Evolutionary conservation across 2,888 invertebrate genomes (phyloP), one percentile per base, ranked within the genome.

Genomic region (Colletes collaris): DNA sequence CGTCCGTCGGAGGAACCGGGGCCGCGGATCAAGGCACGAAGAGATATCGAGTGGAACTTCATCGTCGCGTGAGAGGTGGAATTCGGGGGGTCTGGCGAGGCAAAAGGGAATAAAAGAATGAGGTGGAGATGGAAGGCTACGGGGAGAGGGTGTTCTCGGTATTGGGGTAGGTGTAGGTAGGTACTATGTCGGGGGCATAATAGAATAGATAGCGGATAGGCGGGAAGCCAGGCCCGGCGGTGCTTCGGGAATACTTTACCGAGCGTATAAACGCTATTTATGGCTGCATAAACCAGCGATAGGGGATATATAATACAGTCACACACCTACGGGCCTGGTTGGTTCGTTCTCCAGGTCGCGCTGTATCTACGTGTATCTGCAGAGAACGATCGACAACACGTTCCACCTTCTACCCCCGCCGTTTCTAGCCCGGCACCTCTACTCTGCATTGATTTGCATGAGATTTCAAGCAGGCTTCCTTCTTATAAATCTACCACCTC

Each of bases 231-330:
- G 87, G 80, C 79, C 83, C 83, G 85, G 76, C 78, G 86, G 86
- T 87, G 89, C 89, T 89, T 88, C 89, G 89, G 88, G 90, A 91
- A 91, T 91, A 91, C 90, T 90, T 91, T 89, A 89, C 90, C 88
- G 88, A 87, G 89, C 90, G 89, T 90, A 91, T 91, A 91, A 92
- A 92, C 91, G 89, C 91, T 92, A 92, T 92, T 92, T 92, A 92
- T 90, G 90, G 90, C 90, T 89, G 90, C 90, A 91, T 92, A 92
- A 92, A 92, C 88, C 90, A 90, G 83, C 89, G 90, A 90, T 89
- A 89, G 89, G 85, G 88, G 87, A 88, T 90, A 89, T 90, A 90
- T 90, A 89, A 90, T 88, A 87, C 90, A 89, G 89, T 89, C 89
- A 85, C 89, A 88, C 88, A 87, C 85, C 89, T 86, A 86, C 82